Evolutionary conservation across 2,797 vertebrate genomes (phyloP).

Genomic region (Anguilla obscura): DNA sequence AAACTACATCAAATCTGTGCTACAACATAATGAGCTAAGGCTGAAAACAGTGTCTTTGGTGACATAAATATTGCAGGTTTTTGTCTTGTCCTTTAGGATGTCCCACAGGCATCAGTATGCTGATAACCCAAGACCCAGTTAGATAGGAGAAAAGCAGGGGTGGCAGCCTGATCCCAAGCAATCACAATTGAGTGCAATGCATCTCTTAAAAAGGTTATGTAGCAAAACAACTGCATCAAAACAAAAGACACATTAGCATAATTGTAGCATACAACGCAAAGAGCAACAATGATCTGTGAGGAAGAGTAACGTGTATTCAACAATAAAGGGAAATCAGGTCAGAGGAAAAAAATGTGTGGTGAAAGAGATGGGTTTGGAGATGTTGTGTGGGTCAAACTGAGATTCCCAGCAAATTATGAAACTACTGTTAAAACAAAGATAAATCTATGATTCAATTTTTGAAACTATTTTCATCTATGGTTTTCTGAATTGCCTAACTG

Average conservation of each 20-base stretch:
- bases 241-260: constrained; percentile 47
- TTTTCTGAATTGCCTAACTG: no score
- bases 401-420: no score
- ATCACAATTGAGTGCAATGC: neutral
- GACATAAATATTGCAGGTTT: neutral
- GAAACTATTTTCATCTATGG: no score
- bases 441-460: no score
- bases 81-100: neutral
- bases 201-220: constrained; percentile 3
- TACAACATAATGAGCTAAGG: neutral
- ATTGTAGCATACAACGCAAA: constrained; percentile 36
- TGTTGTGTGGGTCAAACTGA: neutral
- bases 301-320: constrained; percentile 37
- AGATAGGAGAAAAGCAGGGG: neutral
- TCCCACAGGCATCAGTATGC: neutral
- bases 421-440: no score
- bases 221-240: constrained; percentile 11
- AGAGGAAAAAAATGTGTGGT: neutral
- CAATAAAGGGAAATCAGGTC: constrained; percentile 41
- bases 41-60: neutral
- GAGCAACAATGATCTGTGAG: constrained; percentile 38
- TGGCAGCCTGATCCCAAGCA: neutral
- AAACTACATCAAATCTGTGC: neutral
- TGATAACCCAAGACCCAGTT: neutral
- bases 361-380: neutral